Base-by-base conservation (phyloP, 37 sponge, comb jelly and placozoan genomes). In the Crambe crambe region DNA sequence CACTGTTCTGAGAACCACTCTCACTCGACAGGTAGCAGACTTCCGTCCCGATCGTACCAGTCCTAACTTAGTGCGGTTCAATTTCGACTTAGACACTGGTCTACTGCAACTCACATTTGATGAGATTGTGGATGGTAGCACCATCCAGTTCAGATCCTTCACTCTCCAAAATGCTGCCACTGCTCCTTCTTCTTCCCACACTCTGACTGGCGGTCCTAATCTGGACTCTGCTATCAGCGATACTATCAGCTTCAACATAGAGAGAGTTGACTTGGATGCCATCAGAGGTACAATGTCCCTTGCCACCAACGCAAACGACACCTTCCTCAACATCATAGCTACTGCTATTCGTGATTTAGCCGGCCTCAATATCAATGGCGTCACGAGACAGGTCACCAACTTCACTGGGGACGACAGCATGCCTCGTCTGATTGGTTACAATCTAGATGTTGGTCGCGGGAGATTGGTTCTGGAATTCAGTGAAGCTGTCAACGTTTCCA, bases 41-140 rank as follows among this genome's bases (percentile, higher is more conserved):
- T 37, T 89, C 25, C 31, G 78, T 32, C 79, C 85, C 17, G 96
- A 95, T 42, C 63, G 76, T 8, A 92, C 93, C 5, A 83, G 68
- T 56, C 93, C 96, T 26, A 81, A 70, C 23, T 78, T 95, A 21
- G 31, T 79, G 10, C 34, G 31, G 32, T 95, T 92, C 72, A 74
- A 82, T 54, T 86, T 95, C 37, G 86, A 95, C 68, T 79, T 95
- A 18, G 75, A 90, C 66, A 82, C 41, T 58, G 96, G 90, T 21
- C 37, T 69, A 1, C 80, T 94, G 1, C 6, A 73, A 6, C 85
- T 96, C 31, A 87, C 62, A 26, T 96, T 96, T 80, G 91, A 96
- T 77, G 97, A 96, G 58, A 90, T 96, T 63, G 82, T 96, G 18
- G 89, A 87, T 70, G 78, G 77, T 39, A 54, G 78, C 0, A 84